phyloP scores from a whole-genome alignment of 2,113 vertebrate genomes.

The Callopanchax toddi region DNA sequence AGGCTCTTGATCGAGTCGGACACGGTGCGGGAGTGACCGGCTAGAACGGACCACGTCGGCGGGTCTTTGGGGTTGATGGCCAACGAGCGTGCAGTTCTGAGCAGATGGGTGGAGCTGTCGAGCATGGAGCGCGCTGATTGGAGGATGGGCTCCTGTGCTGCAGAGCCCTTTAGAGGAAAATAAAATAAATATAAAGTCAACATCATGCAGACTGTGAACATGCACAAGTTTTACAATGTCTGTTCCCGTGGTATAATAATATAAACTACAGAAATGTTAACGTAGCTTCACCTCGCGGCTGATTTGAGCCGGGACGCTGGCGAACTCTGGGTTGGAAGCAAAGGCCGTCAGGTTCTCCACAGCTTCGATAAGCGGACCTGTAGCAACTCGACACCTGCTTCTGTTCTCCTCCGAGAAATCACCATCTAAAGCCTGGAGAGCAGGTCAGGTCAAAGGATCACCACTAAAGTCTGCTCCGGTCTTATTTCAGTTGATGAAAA shows the following conservation, averaged over 20 bases:
- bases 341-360: slow-evolving; percentile 96
- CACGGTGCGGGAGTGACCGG: slow-evolving; percentile 94
- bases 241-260: too few species aligned
- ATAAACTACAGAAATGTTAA: background rate
- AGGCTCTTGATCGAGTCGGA: slow-evolving; percentile 98
- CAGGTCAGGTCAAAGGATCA: too few species aligned
- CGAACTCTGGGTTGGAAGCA: slow-evolving; percentile 97
- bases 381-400: slow-evolving; percentile 89
- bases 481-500: too few species aligned
- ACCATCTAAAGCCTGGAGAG: slow-evolving; percentile 89
- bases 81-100: slow-evolving; percentile 92
- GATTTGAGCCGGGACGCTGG: slow-evolving; percentile 94
- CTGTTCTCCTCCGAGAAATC: slow-evolving; percentile 99
- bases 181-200: background rate
- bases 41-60: slow-evolving; percentile 93
- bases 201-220: too few species aligned
- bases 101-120: slow-evolving; percentile 91
- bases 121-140: slow-evolving; percentile 93
- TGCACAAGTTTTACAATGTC: too few species aligned
- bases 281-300: slow-evolving; percentile 86
- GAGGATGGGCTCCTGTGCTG: slow-evolving; percentile 93
- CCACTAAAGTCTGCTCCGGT: too few species aligned
- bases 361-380: slow-evolving; percentile 91
- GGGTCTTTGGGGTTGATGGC: slow-evolving; percentile 98
- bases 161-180: slow-evolving; percentile 84